Evolutionary conservation across 2,113 vertebrate species (phyloP), one percentile per base, ranked within the genome.

Genomic region (Pollachius pollachius): DNA sequence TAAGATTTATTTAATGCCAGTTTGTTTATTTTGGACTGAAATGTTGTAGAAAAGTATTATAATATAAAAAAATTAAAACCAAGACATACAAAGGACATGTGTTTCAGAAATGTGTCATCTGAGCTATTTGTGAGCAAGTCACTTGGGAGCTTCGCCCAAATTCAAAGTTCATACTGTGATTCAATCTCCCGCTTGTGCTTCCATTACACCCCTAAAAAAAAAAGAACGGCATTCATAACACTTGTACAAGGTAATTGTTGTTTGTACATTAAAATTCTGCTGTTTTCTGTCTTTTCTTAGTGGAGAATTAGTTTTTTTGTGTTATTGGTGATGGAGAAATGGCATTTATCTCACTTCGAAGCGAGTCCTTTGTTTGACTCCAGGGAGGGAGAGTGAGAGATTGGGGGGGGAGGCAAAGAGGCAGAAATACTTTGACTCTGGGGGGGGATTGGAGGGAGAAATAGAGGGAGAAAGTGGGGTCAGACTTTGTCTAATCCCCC

Each of bases 401-500:
- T 58, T 13, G 16, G 37, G 15, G 23, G 19, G 23, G 11, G 65
- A 57, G 52, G 30, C 13, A 62, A 11, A 37, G 18, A 57, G 59
- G 30, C 15, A 48, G 58, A 60, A 30, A 21, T 2, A 41, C 21
- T 23, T 23, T 23, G 21, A 23, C 21, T 23, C 15, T 16, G 11
- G 68, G 37, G 61, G 57, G 70, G 67, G 65, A 17, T 68, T 18
- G 57, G 41, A 54, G 48, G 9, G 17, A 68, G 54, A 37, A 3
- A 48, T 25, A 74, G 78, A 78, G 70, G 30, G 48, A 59, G 41
- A 57, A 4, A 64, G 52, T n/a, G 71, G 69, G 70, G 67, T 73
- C 68, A 77, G 73, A 67, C 75, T 23, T 64, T 76, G 68, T 79
- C 81, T 88, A 87, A 87, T 88, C 78, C 78, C 62, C 59, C 75